Evolutionary conservation across 2,113 vertebrate genomes (phyloP), one percentile per base, ranked within the genome.

Genomic region (Jaculus jaculus): DNA sequence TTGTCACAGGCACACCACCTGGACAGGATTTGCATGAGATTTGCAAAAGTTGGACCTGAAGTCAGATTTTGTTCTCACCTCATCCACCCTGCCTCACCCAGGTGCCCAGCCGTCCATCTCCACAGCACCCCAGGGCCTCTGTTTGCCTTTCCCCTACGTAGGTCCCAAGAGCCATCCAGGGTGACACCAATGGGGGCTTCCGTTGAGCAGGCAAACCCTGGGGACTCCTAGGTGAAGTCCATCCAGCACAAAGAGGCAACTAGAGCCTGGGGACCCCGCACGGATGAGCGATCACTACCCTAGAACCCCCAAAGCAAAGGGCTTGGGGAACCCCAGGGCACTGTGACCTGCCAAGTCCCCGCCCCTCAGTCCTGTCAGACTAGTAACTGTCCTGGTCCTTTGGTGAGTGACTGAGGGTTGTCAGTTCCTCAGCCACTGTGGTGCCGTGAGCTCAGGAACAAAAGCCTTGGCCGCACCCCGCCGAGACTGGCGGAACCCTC

Each of bases 41-140:
- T 97, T 95, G 89, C 89, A 93, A 88, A 89, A 58, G 42, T 91
- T 68, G 39, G 42, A 11, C 61, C 37, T 7, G 39, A 87, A 63
- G 79, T 34, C 24, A 78, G 30, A 16, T n/a, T 51, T 81, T 1
- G 20, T 17, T 13, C 54, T 23, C 69, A 15, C 74, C 63, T 11
- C 21, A 7, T 17, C 5, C 0, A 1, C 54, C 54, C 17, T 16
- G 20, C 39, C 65, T 20, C 16, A 58, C 34, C 66, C 69, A 28
- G 16, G 30, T 26, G 63, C 78, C 83, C 60, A 65, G 21, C 23
- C 30, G 88, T 34, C 24, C n/a, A 47, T 71, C 42, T 0, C 0
- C 7, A 18, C 28, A 81, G 72, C 54, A 47, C 42, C 51, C 51
- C 54, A 26, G 47, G 17, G 66, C 15, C 51, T 23, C 63, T 66